A percentile compares a stretch with the other conserved stretches of the same genome.
phyloP scores from a whole-genome alignment of 2,888 invertebrate genomes.

The Chromoteleia sp. region DNA sequence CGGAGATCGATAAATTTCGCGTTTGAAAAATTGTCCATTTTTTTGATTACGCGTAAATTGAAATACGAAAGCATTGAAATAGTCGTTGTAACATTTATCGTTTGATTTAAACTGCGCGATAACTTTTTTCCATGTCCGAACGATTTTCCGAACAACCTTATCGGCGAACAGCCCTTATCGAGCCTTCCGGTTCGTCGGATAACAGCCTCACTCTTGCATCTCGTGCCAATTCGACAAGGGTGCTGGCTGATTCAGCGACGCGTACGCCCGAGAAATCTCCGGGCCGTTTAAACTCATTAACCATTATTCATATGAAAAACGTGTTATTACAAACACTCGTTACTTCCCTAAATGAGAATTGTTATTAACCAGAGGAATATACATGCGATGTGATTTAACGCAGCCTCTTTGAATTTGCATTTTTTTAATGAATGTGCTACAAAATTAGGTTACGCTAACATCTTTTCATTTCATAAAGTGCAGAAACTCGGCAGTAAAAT shows the following conservation, averaged over 20 bases:
- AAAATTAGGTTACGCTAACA: background rate
- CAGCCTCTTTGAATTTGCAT: conserved; percentile 2
- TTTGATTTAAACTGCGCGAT: conserved; percentile 62
- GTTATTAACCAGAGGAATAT: conserved; percentile 10
- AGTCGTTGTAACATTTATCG: conserved; percentile 56
- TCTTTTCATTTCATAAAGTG: conserved; percentile 2
- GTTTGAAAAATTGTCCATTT: conserved; percentile 44
- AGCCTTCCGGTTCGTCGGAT: conserved; percentile 70
- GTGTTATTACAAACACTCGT: conserved; percentile 48
- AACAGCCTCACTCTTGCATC: conserved; percentile 66
- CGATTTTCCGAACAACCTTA: conserved; percentile 68
- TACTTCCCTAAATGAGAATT: conserved; percentile 13
- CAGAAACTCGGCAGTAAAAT: conserved; percentile 8
- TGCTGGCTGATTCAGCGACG: conserved; percentile 63
- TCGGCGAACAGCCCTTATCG: conserved; percentile 69
- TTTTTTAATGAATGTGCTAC: conserved; percentile 14
- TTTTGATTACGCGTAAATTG: conserved; percentile 49
- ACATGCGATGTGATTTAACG: background rate
- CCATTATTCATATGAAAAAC: conserved; percentile 60
- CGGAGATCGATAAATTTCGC: conserved; percentile 26
- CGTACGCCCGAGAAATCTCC: conserved; percentile 57
- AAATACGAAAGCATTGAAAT: conserved; percentile 43
- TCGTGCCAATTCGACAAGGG: conserved; percentile 70
- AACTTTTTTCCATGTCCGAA: conserved; percentile 64
- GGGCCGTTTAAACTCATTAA: conserved; percentile 62